These are phyloP conservation scores for Bacillus rossius DNA, from an alignment of 1,140 invertebrate species.

Conservation along the genomic window DNA sequence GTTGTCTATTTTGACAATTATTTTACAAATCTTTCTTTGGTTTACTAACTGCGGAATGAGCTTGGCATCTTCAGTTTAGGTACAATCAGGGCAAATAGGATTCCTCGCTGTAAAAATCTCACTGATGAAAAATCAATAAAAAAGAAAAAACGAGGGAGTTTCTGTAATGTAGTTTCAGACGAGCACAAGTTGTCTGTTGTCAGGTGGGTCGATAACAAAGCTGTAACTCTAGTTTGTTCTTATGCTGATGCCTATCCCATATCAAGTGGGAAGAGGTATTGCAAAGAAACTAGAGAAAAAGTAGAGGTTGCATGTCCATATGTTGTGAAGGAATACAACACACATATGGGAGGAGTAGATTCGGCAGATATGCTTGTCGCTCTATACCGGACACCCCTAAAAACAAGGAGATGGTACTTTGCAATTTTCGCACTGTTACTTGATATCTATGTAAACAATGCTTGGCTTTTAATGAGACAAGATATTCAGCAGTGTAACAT, in stretches of 20 bases:
- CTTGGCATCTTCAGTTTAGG: background rate
- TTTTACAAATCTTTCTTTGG: background rate
- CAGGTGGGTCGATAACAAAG: constrained; percentile 43
- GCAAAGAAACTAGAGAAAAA: constrained; percentile 28
- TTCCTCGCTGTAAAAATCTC: constrained; percentile 12
- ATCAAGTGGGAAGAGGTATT: constrained; percentile 29
- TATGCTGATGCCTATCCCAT: constrained; percentile 35
- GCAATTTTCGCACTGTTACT: too few relatives aligned
- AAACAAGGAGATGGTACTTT: too few relatives aligned
- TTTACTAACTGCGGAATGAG: background rate
- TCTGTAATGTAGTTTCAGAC: constrained; percentile 18
- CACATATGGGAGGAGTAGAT: constrained; percentile 34
- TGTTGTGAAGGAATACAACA: constrained; percentile 40
- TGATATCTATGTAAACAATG: too few relatives aligned
- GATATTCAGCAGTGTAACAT: too few relatives aligned
- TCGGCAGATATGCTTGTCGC: constrained; percentile 42
- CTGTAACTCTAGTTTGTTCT: constrained; percentile 36
- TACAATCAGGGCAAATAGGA: background rate
- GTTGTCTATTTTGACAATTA: constrained; percentile 8
- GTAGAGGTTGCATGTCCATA: constrained; percentile 37
- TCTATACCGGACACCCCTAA: constrained; percentile 31
- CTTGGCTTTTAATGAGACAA: too few relatives aligned
- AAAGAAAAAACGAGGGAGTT: constrained; percentile 33
- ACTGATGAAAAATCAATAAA: too few relatives aligned
- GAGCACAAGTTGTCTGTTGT: constrained; percentile 28